Conservation (phyloP, 1,140 invertebrate genomes). For the Drosophila lini region DNA sequence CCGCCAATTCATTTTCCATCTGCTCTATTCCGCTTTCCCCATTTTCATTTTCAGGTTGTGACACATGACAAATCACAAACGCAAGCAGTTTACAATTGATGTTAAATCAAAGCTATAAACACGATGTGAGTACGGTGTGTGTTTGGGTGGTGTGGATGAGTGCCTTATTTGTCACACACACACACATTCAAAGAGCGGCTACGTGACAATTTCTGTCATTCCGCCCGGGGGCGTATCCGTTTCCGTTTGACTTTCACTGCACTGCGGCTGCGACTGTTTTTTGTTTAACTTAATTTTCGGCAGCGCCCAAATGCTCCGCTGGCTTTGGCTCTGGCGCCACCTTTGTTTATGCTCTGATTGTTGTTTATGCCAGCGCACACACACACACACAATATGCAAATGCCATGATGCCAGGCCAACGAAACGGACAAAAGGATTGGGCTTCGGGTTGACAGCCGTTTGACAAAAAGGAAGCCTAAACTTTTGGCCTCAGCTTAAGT, state of each 20-base stretch:
- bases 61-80: conserved; percentile 63
- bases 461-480: conserved; percentile 53
- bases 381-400: conserved; percentile 48
- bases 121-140: conserved; percentile 11
- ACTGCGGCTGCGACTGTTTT: conserved; percentile 40
- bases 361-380: conserved; percentile 50
- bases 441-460: conserved; percentile 52
- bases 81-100: conserved; percentile 68
- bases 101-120: conserved; percentile 71
- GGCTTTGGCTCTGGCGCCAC: conserved; percentile 40
- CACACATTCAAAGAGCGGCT: conserved; percentile 38
- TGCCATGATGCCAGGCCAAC: conserved; percentile 21
- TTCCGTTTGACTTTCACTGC: conserved; percentile 61
- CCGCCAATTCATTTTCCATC: conserved; percentile 3
- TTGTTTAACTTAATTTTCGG: conserved; percentile 62
- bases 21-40: background rate
- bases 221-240: conserved; percentile 60
- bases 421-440: conserved; percentile 59
- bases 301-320: conserved; percentile 37
- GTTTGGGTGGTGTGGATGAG: conserved; percentile 11
- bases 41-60: conserved; percentile 40
- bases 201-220: conserved; percentile 66
- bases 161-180: conserved; percentile 39
- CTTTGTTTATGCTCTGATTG: conserved; percentile 63
- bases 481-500: conserved; percentile 52